Evolutionary conservation across 2,888 invertebrate species (phyloP).

Genomic region (Molorchus minor): DNA sequence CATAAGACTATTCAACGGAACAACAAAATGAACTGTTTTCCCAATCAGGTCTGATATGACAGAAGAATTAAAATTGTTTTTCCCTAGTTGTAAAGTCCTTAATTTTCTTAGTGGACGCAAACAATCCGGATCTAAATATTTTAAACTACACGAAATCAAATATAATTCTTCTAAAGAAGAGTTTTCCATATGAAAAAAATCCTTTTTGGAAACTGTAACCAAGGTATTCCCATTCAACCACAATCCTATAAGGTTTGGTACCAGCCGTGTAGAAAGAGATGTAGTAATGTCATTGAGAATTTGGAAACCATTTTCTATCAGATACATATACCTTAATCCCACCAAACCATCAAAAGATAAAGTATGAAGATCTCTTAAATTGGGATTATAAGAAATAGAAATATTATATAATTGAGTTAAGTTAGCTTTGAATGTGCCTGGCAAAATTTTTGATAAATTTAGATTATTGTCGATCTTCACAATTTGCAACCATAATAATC

Average conservation of each 20-base stretch:
- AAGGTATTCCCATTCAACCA: slow-evolving; percentile 68
- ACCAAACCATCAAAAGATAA: slow-evolving; percentile 65
- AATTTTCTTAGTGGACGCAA: slow-evolving; percentile 64
- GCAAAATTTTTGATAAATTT: slow-evolving; percentile 63
- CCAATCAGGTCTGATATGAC: slow-evolving; percentile 63
- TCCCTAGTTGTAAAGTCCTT: slow-evolving; percentile 64
- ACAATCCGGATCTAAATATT: slow-evolving; percentile 65
- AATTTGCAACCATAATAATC: slow-evolving; percentile 59
- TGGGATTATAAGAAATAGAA: slow-evolving; percentile 67
- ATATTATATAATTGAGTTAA: slow-evolving; percentile 64
- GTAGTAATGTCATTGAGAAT: slow-evolving; percentile 62
- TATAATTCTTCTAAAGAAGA: slow-evolving; percentile 63
- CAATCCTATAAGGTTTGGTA: slow-evolving; percentile 64
- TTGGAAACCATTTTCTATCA: slow-evolving; percentile 68
- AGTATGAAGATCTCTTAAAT: slow-evolving; percentile 62
- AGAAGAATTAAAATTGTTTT: slow-evolving; percentile 65
- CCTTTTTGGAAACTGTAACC: slow-evolving; percentile 60
- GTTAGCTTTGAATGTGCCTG: slow-evolving; percentile 63
- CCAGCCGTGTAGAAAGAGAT: slow-evolving; percentile 59
- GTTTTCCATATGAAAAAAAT: slow-evolving; percentile 64
- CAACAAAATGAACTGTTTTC: slow-evolving; percentile 56
- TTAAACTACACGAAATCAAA: slow-evolving; percentile 66
- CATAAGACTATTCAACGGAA: slow-evolving; percentile 64
- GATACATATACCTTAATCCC: slow-evolving; percentile 64
- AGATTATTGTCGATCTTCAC: slow-evolving; percentile 68